phyloP scores from a whole-genome alignment of 2,888 invertebrate species.

The Meta bourneti region DNA sequence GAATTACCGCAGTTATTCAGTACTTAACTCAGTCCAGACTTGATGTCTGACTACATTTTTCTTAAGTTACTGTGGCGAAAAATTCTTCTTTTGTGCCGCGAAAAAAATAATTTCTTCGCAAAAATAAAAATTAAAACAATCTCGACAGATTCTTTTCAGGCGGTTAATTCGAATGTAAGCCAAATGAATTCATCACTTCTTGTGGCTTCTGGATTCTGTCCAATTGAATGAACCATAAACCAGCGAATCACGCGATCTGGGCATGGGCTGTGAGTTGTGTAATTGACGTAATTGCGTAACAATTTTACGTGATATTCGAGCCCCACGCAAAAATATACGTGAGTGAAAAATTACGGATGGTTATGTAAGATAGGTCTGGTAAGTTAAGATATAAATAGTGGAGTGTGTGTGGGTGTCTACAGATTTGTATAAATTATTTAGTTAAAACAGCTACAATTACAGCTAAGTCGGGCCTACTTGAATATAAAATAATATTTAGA shows the following conservation, averaged over 20 bases:
- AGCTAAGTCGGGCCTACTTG: too few relatives aligned
- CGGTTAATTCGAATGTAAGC: background rate
- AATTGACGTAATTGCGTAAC: background rate
- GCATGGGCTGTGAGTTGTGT: background rate
- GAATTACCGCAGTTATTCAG: background rate
- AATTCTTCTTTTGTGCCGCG: background rate
- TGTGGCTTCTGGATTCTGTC: background rate
- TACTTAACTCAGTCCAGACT: background rate
- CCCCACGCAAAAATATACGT: background rate
- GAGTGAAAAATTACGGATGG: too few relatives aligned
- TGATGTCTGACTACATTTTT: background rate
- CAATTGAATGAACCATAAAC: background rate
- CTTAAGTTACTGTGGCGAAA: background rate
- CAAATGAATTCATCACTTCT: background rate
- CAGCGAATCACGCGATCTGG: background rate
- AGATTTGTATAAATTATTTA: too few relatives aligned
- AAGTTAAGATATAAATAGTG: too few relatives aligned
- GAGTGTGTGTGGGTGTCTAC: too few relatives aligned
- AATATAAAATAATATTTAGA: too few relatives aligned
- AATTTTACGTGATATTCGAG: background rate
- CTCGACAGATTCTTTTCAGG: background rate
- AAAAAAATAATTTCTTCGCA: background rate
- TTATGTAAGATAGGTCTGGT: too few relatives aligned
- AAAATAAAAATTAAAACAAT: background rate
- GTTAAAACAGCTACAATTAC: too few relatives aligned